Evolutionary conservation across 2,888 invertebrate genomes (phyloP), one percentile per base, ranked within the genome.

Genomic region (Polymixis lichenea): DNA sequence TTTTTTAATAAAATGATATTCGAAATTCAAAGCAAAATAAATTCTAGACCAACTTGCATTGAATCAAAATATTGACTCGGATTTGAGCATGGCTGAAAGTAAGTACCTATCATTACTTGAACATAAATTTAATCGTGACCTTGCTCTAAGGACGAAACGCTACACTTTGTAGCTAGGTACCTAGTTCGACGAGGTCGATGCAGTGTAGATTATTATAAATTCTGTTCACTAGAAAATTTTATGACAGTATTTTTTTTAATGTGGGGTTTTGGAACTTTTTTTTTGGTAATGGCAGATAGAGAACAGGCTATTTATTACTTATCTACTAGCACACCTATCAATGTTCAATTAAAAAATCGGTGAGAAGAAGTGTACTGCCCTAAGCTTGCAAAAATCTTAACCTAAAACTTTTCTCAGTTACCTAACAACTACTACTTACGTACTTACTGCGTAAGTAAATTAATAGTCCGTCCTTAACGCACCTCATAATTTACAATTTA

Each of bases 141-240:
- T 86, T 82, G 78, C 8, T 28, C 11, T 78, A 82, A 86, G 86
- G 88, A 86, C 86, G 76, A 87, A 86, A 84, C 82, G 65, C 53
- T 72, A 71, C 75, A 58, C 71, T 28, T 60, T 46, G 51, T 70
- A 69, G 49, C 71, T 77, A 83, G 78, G 77, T 80, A 85, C 75
- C 84, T 86, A 83, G 79, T 75, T 79, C 49, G 22, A 22, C 84
- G 81, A 85, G 86, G 86, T 76, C 69, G 62, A 55, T 68, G 76
- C 68, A 66, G 60, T 75, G 79, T 81, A 87, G 80, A 87, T 86
- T 77, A 78, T 67, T 56, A 75, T 80, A 43, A 43, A 82, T 82
- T 76, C 38, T 69, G 72, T 65, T 32, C 32, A n/a, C 38, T 66
- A 11, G 49, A 72, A 69, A 71, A 25, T 61, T 82, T 53, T 72